Percentiles rank a stretch among this genome's conserved stretches.
phyloP scores from a whole-genome alignment of 1,140 invertebrate species.

The Carposina sasakii region DNA sequence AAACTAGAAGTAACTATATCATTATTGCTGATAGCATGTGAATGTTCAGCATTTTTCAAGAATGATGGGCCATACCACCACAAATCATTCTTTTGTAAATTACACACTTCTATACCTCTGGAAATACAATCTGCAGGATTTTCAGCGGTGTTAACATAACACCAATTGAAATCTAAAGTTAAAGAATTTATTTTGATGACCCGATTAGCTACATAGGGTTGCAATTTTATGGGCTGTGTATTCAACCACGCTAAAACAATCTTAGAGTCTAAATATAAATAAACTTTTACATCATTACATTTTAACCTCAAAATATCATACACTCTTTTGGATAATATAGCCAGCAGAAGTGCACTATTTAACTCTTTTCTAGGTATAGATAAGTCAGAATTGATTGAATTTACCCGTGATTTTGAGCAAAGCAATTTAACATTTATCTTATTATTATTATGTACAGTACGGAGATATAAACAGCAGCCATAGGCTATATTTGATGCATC shows the following conservation, averaged over 20 bases:
- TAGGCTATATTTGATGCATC: background rate
- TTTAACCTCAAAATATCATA: background rate
- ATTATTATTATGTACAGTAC: background rate
- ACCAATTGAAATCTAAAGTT: background rate
- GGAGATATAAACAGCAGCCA: background rate
- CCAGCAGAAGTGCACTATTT: background rate
- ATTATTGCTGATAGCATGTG: background rate
- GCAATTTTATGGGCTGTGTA: background rate
- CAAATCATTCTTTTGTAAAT: background rate
- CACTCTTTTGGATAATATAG: background rate
- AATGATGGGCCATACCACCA: background rate
- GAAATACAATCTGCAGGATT: constrained; percentile 1
- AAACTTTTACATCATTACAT: background rate
- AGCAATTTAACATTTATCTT: background rate
- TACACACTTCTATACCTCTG: background rate
- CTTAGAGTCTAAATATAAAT: background rate
- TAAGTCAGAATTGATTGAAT: background rate
- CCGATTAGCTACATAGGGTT: background rate
- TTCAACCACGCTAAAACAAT: background rate
- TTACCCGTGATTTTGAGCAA: constrained; percentile 2
- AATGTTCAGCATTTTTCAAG: background rate
- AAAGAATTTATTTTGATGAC: background rate
- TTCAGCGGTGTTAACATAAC: background rate
- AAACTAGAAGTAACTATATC: background rate
- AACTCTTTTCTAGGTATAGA: background rate